Evolutionary conservation across 1,140 invertebrate genomes (phyloP), one percentile per base, ranked within the genome.

Genomic region (Aphelenchoides fujianensis): DNA sequence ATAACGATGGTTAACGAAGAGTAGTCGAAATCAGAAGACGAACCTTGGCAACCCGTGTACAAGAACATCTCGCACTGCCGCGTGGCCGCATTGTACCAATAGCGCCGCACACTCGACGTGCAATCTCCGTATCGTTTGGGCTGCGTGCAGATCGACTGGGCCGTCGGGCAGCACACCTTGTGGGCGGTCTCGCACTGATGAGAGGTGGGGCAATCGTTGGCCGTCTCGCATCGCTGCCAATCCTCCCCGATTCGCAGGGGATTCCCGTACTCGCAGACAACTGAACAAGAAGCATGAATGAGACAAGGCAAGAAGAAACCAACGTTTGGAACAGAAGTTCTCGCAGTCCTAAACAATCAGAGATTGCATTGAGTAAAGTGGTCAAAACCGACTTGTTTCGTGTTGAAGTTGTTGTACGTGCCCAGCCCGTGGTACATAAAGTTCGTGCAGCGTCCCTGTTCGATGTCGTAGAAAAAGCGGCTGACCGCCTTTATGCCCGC

Each of bases 231-330:
- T n/a, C 80, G 30, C 41, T 82, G 80, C 80, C 81, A 84, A 54
- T 82, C 80, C 61, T 84, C 80, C 0, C 81, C 80, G 27, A 84
- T 79, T 28, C 82, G 70, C 31, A 82, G 55, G 3, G 80, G 80
- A 52, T 84, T 83, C n/a, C 80, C 80, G 69, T 82, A 82, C 48
- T 82, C 80, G 61, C 80, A 82, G 37, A 82, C 80, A 62, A 82
- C 81, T 82, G 36, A 76, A 82, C n/a, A 64, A 16, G 69, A 73
- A 16, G 16, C n/a, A 28, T 63, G 73, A 62, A 52, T 70, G 12
- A 68, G 12, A 32, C n/a, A 12, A 2, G 52, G 76, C 5, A 74
- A 12, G 37, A 78, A 73, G 19, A 2, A 7, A 70, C 76, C 62
- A 37, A 81, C 82, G 53, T 63, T 84, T 82, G 9, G 80, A 83